Base-by-base conservation (phyloP, 2,113 vertebrate species). In the Turdus rufiventris region DNA sequence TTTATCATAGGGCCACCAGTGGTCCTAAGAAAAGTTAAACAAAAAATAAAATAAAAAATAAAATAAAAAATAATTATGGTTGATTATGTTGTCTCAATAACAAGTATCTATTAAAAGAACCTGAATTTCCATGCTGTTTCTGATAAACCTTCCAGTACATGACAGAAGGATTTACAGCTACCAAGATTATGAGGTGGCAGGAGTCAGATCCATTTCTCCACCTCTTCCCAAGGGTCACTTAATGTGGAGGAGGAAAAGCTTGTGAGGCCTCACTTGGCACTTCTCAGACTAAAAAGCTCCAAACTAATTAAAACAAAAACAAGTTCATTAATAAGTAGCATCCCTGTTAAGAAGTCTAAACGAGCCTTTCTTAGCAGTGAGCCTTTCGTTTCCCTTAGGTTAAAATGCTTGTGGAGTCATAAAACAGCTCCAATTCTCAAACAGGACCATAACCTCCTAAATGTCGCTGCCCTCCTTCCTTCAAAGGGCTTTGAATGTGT, bases 91-190 rank as follows among this genome's bases (percentile, higher is more conserved):
- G 90, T 95, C 95, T 95, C 84, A 88, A 42, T 95, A 96, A 90
- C 88, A 86, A 96, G 70, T 50, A 70, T 48, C 95, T 97, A 96
- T 97, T 95, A 96, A 97, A 97, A 97, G 97, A 92, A 53, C 67
- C 53, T 54, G 31, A 92, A 85, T 80, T 65, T 90, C 93, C 74
- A 89, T 40, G 58, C 77, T 65, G 83, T 88, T 96, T 96, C 90
- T 96, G 91, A 90, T 91, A 96, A 97, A 97, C 88, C 88, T 93
- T 84, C 96, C 90, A 88, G 88, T 91, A 91, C 95, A 96, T 94
- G 93, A 95, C 75, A 74, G 82, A 93, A 97, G 96, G 97, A 97
- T 97, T 97, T 97, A 96, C 97, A 97, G 95, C 96, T 97, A 94
- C 95, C 86, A 93, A 95, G 95, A 93, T 94, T 97, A 97, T 96